Base-by-base conservation (phyloP, 2,888 invertebrate species). In the Diabrotica balteata region DNA sequence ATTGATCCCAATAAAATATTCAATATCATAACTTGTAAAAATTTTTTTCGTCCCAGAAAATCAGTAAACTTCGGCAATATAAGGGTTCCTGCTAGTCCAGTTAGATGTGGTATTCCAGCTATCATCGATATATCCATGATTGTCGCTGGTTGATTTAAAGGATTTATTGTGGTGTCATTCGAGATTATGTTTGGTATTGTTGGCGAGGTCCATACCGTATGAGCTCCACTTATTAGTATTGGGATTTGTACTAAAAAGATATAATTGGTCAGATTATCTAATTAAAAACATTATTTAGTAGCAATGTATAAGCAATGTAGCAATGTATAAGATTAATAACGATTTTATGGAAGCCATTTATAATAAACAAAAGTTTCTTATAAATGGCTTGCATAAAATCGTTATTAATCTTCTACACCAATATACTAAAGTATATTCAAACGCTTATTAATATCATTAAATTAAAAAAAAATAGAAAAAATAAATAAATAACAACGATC, bases 11-110 rank as follows among this genome's bases (percentile, higher is more conserved):
- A 49, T 32, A 90, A 80, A 63, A 90, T 90, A 0, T 93, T 90
- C 0, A 90, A 73, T 0, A 88, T 84, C 17, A 90, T 86, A 8
- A 87, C 80, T 7, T 92, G 79, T 9, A 93, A 83, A 0, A 89
- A 87, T 85, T 86, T 87, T 83, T 90, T 92, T n/a, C 91, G 85
- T 0, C 92, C 93, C 5, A 73, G 44, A 32, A 45, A 47, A 10
- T 74, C 68, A 0, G 71, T 54, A 2, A 59, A 58, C n/a, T 60
- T 59, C 7, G 71, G 75, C 10, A 73, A 64, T 3, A 73, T 1
- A 5, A 73, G 43, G 1, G 74, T 71, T 7, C 72, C 75, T 7
- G 68, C 22, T 3, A 69, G 59, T 2, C 67, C 72, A 2, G 71
- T 64, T 7, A 77, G 49, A 46, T 57, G 32, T 2, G 72, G 32